Evolutionary conservation across 92 coral and sea anemone genomes (phyloP).

Genomic region (Zoanthus sociatus): DNA sequence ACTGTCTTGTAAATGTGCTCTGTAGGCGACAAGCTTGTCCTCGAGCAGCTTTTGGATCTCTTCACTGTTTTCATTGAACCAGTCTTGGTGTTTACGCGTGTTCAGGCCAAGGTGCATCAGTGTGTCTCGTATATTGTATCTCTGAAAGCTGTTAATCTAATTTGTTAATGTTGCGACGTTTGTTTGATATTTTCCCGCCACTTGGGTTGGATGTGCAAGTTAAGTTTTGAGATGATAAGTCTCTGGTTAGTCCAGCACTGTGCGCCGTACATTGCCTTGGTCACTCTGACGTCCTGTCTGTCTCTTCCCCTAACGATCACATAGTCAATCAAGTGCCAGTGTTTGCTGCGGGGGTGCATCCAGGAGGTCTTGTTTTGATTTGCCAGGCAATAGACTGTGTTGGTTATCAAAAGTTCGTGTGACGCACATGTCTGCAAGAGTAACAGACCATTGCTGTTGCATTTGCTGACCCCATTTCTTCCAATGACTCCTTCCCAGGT

Average conservation of each 20-base stretch:
- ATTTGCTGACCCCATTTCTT: slow-evolving; percentile 51
- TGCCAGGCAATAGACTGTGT: slow-evolving; percentile 28
- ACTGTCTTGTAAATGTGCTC: background rate
- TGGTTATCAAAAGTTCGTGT: slow-evolving; percentile 37
- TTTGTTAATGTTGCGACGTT: background rate
- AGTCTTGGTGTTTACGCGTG: background rate
- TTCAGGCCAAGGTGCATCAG: background rate
- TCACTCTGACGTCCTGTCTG: slow-evolving; percentile 44
- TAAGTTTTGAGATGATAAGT: slow-evolving; percentile 24
- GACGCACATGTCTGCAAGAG: slow-evolving; percentile 7
- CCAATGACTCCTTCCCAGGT: slow-evolving; percentile 56
- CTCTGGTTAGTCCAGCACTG: slow-evolving; percentile 49
- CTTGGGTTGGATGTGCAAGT: slow-evolving; percentile 24
- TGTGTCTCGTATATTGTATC: background rate
- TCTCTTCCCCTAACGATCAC: slow-evolving; percentile 35
- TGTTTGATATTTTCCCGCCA: slow-evolving; percentile 5
- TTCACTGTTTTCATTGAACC: background rate
- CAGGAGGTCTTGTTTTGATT: slow-evolving; percentile 46
- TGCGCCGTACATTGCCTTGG: slow-evolving; percentile 47
- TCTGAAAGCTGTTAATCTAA: background rate
- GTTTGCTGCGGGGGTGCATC: slow-evolving; percentile 50
- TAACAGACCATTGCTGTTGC: slow-evolving; percentile 54
- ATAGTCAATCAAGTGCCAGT: slow-evolving; percentile 44
- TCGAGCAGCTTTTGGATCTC: background rate
- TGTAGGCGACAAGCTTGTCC: background rate